Evolutionary conservation across 1,140 invertebrate genomes (phyloP).

Genomic region (Ips typographus): DNA sequence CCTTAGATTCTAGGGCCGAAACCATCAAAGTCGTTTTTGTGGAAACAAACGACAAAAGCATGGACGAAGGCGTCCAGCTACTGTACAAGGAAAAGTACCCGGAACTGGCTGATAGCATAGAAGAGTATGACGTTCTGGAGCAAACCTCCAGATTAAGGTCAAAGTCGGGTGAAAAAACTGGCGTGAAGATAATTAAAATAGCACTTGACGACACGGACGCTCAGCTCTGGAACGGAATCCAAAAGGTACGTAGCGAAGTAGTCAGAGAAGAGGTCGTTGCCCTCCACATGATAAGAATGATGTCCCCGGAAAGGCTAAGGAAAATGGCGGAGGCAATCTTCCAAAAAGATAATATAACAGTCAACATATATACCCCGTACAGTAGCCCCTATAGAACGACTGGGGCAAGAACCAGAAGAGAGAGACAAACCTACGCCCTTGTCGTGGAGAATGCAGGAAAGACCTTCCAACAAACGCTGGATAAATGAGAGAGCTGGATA

Average conservation of each 20-base stretch:
- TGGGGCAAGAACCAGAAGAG: neutral
- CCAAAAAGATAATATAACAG: neutral
- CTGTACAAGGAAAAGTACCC: conserved; percentile 23
- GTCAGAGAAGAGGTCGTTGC: neutral
- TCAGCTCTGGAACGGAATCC: neutral
- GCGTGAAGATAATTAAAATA: conserved; percentile 6
- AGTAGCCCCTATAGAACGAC: neutral
- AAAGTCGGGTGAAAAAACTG: neutral
- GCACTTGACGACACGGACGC: neutral
- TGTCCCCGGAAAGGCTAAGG: neutral
- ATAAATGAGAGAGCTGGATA: too few relatives aligned
- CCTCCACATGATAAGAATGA: conserved; percentile 4
- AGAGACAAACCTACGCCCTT: conserved; percentile 2
- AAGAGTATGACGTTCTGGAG: conserved; percentile 7
- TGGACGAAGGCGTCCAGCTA: conserved; percentile 17
- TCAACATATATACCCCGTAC: conserved; percentile 10
- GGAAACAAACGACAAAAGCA: conserved; percentile 19
- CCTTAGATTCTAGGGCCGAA: neutral
- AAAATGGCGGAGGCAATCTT: conserved; percentile 24
- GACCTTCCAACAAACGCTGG: neutral
- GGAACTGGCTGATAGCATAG: conserved; percentile 8
- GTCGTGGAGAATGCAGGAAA: neutral
- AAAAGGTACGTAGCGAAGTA: conserved; percentile 5
- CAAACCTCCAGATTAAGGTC: neutral
- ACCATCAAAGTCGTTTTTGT: conserved; percentile 21